Evolutionary conservation across 1,140 invertebrate species (phyloP).

Genomic region (Drosophila pseudoananassae): DNA sequence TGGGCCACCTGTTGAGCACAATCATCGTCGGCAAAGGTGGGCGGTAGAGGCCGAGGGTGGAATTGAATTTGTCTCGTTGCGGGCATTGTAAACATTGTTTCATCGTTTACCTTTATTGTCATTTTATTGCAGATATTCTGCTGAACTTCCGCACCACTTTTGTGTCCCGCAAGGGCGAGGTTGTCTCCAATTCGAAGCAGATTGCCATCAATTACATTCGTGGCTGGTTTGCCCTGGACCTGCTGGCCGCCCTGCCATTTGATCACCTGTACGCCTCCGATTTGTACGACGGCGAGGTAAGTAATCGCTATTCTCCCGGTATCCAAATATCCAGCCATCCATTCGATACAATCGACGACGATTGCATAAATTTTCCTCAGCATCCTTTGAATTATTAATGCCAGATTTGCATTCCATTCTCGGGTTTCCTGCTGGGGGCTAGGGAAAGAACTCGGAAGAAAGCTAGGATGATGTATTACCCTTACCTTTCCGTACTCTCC

Average conservation of each 20-base stretch:
- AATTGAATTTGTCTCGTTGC: conserved; percentile 64
- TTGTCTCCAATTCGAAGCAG: conserved; percentile 95
- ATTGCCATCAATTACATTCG: conserved; percentile 97
- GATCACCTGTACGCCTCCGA: conserved; percentile 96
- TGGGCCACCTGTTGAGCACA: conserved; percentile 56
- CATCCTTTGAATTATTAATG: conserved; percentile 25
- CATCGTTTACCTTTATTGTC: conserved; percentile 52
- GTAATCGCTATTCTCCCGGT: conserved; percentile 66
- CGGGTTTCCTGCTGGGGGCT: neutral
- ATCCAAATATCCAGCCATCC: conserved; percentile 2
- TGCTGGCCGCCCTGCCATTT: conserved; percentile 97
- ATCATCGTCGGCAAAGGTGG: conserved; percentile 13
- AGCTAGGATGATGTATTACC: conserved; percentile 9
- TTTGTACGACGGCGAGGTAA: conserved; percentile 93
- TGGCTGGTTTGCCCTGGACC: conserved; percentile 97
- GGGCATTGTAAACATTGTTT: conserved; percentile 46
- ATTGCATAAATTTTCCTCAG: conserved; percentile 33
- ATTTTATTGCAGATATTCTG: conserved; percentile 94
- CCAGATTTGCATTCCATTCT: conserved; percentile 30
- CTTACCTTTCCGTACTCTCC: neutral
- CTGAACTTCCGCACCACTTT: conserved; percentile 99
- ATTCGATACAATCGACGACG: neutral
- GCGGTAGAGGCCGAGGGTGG: neutral
- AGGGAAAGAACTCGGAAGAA: neutral
- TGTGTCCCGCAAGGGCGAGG: conserved; percentile 99